A percentile compares a stretch with the other conserved stretches of the same genome.
Evolutionary conservation across 2,888 invertebrate species (phyloP).

Genomic region (Andrena bucephala): DNA sequence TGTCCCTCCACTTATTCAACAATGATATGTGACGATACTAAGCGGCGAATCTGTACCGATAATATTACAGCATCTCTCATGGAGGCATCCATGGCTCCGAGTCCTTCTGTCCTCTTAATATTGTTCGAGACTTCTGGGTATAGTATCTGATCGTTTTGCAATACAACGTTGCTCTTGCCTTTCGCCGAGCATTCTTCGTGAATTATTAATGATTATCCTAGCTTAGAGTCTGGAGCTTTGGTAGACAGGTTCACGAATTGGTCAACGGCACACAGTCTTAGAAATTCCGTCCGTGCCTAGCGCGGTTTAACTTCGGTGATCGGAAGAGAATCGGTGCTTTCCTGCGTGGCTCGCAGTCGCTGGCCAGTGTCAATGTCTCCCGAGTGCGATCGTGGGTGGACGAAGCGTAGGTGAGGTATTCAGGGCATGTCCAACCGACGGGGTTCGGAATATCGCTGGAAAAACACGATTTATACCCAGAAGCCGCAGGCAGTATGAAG

Average conservation of each 20-base stretch:
- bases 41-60: constrained; percentile 42
- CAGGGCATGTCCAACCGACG: background rate
- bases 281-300: background rate
- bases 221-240: background rate
- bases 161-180: background rate
- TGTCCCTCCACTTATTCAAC: background rate
- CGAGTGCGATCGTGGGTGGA: background rate
- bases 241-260: background rate
- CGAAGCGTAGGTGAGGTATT: background rate
- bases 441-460: background rate
- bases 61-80: constrained; percentile 11
- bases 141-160: background rate
- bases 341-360: background rate
- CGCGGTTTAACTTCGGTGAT: constrained; percentile 1
- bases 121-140: background rate
- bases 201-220: background rate
- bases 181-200: background rate
- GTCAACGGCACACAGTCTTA: background rate
- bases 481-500: background rate
- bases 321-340: background rate
- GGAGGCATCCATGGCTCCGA: background rate
- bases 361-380: background rate
- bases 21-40: constrained; percentile 64
- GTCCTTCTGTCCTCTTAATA: background rate
- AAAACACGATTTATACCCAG: background rate